A percentile compares a stretch with the other conserved stretches of the same genome.
Conservation (phyloP, 2,797 vertebrate species). For the Loriculus beryllinus region DNA sequence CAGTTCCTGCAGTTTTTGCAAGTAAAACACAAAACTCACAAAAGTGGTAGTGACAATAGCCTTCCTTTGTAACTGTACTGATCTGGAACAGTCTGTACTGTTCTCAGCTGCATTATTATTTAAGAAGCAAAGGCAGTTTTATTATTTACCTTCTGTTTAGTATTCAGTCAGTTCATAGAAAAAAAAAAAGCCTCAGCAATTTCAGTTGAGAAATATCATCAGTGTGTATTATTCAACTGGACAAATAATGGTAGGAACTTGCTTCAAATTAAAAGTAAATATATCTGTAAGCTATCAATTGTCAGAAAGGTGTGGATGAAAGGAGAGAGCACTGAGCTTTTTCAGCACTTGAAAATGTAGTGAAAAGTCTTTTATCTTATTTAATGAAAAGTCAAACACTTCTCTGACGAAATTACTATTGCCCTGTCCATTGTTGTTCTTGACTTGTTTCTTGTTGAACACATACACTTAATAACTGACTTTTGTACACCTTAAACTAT, state of each 20-base stretch:
- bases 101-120: slow-evolving; percentile 11
- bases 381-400: slow-evolving; percentile 18
- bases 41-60: neutral
- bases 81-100: neutral
- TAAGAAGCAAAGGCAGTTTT: slow-evolving; percentile 19
- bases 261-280: slow-evolving; percentile 14
- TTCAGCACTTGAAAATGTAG: neutral
- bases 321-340: neutral
- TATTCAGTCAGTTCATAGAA: neutral
- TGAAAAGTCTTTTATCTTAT: neutral
- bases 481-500: neutral
- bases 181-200: neutral
- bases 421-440: neutral
- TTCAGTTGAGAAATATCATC: neutral
- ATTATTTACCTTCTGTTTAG: slow-evolving; percentile 19
- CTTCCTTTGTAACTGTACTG: neutral
- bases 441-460: neutral
- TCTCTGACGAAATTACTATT: neutral
- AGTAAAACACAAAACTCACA: neutral
- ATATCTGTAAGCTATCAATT: slow-evolving; percentile 2
- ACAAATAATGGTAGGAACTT: neutral
- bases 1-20: neutral
- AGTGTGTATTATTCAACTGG: neutral
- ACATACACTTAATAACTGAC: neutral
- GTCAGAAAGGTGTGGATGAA: neutral